Evolutionary conservation across 1,140 invertebrate species (phyloP).

Genomic region (Drosophila nebulosa): DNA sequence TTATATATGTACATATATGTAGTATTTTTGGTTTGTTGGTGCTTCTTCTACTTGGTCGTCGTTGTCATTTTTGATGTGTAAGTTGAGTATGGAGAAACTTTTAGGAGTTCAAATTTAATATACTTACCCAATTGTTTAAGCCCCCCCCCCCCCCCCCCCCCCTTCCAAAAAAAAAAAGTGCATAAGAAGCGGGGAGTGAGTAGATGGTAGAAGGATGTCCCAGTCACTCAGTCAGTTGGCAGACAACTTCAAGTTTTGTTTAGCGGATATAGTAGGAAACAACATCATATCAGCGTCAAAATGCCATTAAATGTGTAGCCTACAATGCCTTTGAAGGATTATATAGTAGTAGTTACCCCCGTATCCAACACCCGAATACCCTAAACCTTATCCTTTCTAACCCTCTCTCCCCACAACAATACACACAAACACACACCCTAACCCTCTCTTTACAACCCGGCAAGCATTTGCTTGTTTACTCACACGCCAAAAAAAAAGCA

Average conservation of each 20-base stretch:
- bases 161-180: slow-evolving; percentile 29
- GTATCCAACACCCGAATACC: slow-evolving; percentile 6
- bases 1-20: background rate
- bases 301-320: slow-evolving; percentile 73
- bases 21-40: slow-evolving; percentile 1
- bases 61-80: slow-evolving; percentile 41
- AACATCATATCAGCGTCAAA: slow-evolving; percentile 76
- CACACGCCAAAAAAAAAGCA: slow-evolving; percentile 26
- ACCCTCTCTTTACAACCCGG: background rate
- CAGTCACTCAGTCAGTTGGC: slow-evolving; percentile 4
- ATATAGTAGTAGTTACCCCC: slow-evolving; percentile 33
- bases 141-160: too few relatives aligned
- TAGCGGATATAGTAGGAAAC: slow-evolving; percentile 63
- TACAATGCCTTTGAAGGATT: slow-evolving; percentile 74
- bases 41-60: background rate
- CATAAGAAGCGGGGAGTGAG: slow-evolving; percentile 21
- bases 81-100: background rate
- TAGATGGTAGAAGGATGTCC: background rate
- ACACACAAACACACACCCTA: background rate
- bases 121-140: slow-evolving; percentile 37
- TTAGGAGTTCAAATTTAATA: slow-evolving; percentile 3
- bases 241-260: slow-evolving; percentile 46
- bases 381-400: background rate
- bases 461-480: slow-evolving; percentile 25
- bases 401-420: too few relatives aligned